A percentile compares a stretch with the other conserved stretches of the same genome.
phyloP scores from a whole-genome alignment of 2,888 invertebrate genomes.

The Mythimna ferrago region DNA sequence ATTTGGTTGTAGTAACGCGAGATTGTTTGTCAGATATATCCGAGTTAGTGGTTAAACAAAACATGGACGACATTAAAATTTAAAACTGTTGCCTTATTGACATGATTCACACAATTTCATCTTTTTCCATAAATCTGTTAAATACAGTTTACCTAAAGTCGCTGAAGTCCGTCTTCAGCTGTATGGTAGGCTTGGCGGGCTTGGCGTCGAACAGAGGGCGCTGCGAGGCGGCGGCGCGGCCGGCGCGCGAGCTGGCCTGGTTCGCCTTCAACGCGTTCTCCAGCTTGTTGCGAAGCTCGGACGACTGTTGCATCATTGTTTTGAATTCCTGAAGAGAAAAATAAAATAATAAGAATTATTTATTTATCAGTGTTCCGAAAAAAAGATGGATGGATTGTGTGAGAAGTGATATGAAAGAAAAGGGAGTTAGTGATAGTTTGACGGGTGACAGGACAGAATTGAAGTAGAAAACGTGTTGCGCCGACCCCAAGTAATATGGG shows the following conservation, averaged over 20 bases:
- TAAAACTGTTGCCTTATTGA: not conserved
- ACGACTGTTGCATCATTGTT: conserved; percentile 95
- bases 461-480: too few species aligned
- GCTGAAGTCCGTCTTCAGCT: conserved; percentile 98
- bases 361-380: too few species aligned
- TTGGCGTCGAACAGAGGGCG: conserved; percentile 79
- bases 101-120: conserved; percentile 6
- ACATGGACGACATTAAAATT: not conserved
- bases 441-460: too few species aligned
- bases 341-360: not conserved
- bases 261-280: conserved; percentile 96
- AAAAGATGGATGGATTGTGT: too few species aligned
- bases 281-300: conserved; percentile 94
- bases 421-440: too few species aligned
- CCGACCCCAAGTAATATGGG: too few species aligned
- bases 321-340: conserved; percentile 94
- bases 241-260: conserved; percentile 87
- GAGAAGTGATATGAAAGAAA: too few species aligned
- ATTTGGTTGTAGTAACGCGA: too few species aligned
- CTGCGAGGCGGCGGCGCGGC: conserved; percentile 67
- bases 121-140: not conserved
- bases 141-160: conserved; percentile 93
- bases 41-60: too few species aligned
- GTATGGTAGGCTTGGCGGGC: conserved; percentile 93
- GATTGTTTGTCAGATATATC: too few species aligned